Percentiles rank a stretch among this genome's conserved stretches.
These are phyloP conservation scores for Tachystola acroxantha DNA, from an alignment of 2,888 invertebrate species.

Conservation along the genomic window DNA sequence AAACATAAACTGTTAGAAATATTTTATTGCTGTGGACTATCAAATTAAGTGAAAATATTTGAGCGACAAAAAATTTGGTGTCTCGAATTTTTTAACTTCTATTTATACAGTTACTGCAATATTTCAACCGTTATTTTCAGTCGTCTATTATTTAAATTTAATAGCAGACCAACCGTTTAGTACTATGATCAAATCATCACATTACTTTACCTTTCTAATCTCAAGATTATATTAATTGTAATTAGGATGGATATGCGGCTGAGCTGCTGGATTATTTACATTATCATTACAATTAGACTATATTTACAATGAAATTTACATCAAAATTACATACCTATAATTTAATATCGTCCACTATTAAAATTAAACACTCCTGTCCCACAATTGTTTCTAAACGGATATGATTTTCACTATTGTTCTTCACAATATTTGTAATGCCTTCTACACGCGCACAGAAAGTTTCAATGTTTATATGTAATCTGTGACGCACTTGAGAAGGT, in stretches of 20 bases:
- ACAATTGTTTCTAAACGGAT: constrained; percentile 21
- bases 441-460: constrained; percentile 14
- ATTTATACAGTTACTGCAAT: constrained; percentile 19
- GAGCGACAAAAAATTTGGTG: constrained; percentile 41
- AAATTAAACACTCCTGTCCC: constrained; percentile 18
- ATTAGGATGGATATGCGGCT: constrained; percentile 71
- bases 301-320: constrained; percentile 60
- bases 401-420: constrained; percentile 15
- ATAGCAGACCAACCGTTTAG: constrained; percentile 1
- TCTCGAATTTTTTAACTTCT: constrained; percentile 28
- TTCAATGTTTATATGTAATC: constrained; percentile 51
- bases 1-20: too few relatives aligned
- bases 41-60: constrained; percentile 18
- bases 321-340: constrained; percentile 16
- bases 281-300: constrained; percentile 19
- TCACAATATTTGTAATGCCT: constrained; percentile 12
- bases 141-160: constrained; percentile 22
- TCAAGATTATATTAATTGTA: constrained; percentile 40
- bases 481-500: constrained; percentile 70
- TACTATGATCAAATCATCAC: constrained; percentile 17
- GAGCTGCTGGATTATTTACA: constrained; percentile 49
- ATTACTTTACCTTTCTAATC: constrained; percentile 30
- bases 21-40: too few relatives aligned
- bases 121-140: constrained; percentile 17
- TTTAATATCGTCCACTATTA: constrained; percentile 26